phyloP scores from a whole-genome alignment of 1,140 invertebrate species.

The Drosophila prosaltans region DNA sequence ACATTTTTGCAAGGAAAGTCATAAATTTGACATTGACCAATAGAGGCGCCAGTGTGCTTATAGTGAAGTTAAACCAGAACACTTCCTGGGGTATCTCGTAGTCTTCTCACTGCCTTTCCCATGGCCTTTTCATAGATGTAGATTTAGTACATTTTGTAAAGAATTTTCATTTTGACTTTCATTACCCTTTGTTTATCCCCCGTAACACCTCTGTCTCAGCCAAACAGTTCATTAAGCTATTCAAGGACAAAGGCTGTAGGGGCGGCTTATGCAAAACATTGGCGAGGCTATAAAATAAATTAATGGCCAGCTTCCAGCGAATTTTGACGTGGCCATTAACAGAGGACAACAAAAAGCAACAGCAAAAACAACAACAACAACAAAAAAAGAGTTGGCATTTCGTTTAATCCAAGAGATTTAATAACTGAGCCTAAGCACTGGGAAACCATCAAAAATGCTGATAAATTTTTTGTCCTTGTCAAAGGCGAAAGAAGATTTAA shows the following conservation, averaged over 20 bases:
- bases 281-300: conserved; percentile 51
- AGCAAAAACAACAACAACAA: conserved; percentile 4
- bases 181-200: background rate
- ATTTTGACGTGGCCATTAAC: conserved; percentile 44
- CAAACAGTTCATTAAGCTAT: conserved; percentile 49
- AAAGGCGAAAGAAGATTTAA: background rate
- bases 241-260: conserved; percentile 43
- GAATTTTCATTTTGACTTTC: conserved; percentile 26
- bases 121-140: background rate
- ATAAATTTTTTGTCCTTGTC: background rate
- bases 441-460: background rate
- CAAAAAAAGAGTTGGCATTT: conserved; percentile 39
- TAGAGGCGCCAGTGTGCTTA: too few species aligned
- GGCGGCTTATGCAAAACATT: conserved; percentile 41
- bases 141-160: conserved; percentile 23
- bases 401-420: conserved; percentile 8
- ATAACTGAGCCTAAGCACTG: conserved; percentile 3
- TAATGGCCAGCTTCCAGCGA: conserved; percentile 40
- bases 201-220: background rate
- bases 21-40: too few species aligned
- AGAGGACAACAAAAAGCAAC: conserved; percentile 4
- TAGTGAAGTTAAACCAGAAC: too few species aligned
- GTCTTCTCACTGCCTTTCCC: background rate
- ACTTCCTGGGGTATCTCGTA: background rate
- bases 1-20: too few species aligned